phyloP scores from a whole-genome alignment of 2,797 vertebrate species.

The Lates japonicus region DNA sequence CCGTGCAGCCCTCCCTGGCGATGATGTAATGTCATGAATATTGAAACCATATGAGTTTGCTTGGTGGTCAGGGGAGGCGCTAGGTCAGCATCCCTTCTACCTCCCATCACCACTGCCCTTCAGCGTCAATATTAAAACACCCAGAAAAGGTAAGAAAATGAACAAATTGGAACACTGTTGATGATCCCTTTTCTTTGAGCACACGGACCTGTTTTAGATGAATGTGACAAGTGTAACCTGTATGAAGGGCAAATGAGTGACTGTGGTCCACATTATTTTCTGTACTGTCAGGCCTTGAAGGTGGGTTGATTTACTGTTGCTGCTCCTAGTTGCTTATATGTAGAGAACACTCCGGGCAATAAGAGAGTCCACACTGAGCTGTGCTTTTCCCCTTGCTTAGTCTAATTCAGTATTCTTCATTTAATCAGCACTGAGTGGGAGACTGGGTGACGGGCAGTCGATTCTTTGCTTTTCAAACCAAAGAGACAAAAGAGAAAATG shows the following conservation, averaged over 20 bases:
- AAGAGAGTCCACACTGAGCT: background rate
- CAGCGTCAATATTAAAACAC: conserved; percentile 59
- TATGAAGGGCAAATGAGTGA: conserved; percentile 59
- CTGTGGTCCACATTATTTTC: conserved; percentile 45
- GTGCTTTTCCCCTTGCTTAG: background rate
- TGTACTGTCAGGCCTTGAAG: conserved; percentile 61
- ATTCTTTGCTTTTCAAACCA: conserved; percentile 34
- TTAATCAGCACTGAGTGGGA: conserved; percentile 1
- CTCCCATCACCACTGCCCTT: conserved; percentile 70
- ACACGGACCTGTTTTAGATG: background rate
- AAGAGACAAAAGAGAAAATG: conserved; percentile 34
- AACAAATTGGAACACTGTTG: too few relatives aligned
- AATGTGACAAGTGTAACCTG: conserved; percentile 27
- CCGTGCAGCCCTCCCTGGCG: conserved; percentile 70
- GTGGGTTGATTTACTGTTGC: conserved; percentile 68
- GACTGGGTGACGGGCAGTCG: background rate
- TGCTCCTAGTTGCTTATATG: conserved; percentile 41
- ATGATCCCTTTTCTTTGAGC: background rate
- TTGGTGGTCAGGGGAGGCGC: conserved; percentile 80
- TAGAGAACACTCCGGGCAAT: background rate
- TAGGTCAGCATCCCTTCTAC: conserved; percentile 78
- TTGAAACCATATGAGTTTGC: conserved; percentile 80
- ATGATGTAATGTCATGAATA: conserved; percentile 87
- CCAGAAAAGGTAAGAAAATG: conserved; percentile 79
- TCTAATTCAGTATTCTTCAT: background rate